Conservation (phyloP, 2,888 invertebrate genomes). For the Euplexia lucipara region DNA sequence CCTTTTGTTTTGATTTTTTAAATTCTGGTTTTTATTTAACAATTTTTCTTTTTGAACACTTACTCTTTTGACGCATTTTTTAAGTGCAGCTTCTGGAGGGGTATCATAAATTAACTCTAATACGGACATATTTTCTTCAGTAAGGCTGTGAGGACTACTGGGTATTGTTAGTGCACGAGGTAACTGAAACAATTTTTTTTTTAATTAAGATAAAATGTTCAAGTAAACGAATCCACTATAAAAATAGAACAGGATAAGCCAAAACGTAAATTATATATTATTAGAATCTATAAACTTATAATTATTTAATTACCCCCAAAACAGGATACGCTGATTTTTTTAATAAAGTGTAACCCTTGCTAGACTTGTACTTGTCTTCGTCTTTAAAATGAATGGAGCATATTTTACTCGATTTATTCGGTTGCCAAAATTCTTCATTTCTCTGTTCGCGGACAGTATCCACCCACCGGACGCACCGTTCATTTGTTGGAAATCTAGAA, state of each 20-base stretch:
- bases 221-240: conserved; percentile 3
- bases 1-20: too few species aligned
- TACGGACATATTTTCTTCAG: conserved; percentile 8
- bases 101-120: neutral
- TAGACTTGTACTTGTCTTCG: conserved; percentile 1
- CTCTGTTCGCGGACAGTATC: conserved; percentile 4
- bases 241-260: neutral
- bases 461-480: neutral
- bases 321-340: conserved; percentile 8
- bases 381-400: conserved; percentile 13
- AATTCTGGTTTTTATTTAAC: too few species aligned
- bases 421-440: conserved; percentile 7
- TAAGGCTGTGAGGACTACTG: conserved; percentile 12
- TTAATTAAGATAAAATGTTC: conserved; percentile 10
- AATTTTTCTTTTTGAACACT: too few species aligned
- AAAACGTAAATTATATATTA: conserved; percentile 9
- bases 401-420: conserved; percentile 9
- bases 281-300: too few species aligned
- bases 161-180: conserved; percentile 9
- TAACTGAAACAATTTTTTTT: too few species aligned
- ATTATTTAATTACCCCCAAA: conserved; percentile 11
- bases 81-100: too few species aligned
- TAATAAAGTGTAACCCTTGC: conserved; percentile 12
- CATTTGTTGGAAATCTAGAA: conserved; percentile 14
- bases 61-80: too few species aligned